Base-by-base conservation (phyloP, 2,888 invertebrate genomes). In the Pocota personata region DNA sequence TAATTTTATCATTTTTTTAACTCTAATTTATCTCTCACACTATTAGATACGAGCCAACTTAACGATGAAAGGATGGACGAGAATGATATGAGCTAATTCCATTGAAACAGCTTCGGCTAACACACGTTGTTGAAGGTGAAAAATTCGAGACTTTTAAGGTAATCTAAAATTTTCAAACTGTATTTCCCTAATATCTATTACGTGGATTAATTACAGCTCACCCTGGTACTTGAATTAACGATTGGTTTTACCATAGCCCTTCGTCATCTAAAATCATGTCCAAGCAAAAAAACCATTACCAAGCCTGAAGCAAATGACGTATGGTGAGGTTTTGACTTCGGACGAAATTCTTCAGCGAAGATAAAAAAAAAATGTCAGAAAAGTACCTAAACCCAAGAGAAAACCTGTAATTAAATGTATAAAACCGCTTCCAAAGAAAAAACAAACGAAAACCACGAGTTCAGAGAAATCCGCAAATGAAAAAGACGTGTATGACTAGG, bases 201-300 rank as follows among this genome's bases (percentile, higher is more conserved):
- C n/a, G n/a, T n/a, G n/a, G n/a, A n/a, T n/a, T n/a, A n/a, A n/a
- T n/a, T n/a, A n/a, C n/a, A n/a, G 24, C 52, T 52, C 12, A n/a
- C 46, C 62, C 24, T 30, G 43, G 30, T 46, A 30, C 46, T 62
- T 62, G 35, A 19, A 48, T 64, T 32, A 48, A 24, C 50, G 37
- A 35, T 35, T 52, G 50, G 52, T 52, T 66, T 50, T 52, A 27
- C n/a, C 21, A 37, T 3, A 50, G 35, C 52, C n/a, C 32, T 37
- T 50, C 35, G 30, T 48, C 71, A 72, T n/a, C n/a, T n/a, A n/a
- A n/a, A n/a, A n/a, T n/a, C n/a, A n/a, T n/a, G n/a, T n/a, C n/a
- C n/a, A 75, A 24, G 52, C 52, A 37, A 64, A 46, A 64, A 64
- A 64, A 32, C 27, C 46, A 12, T 16, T 64, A 14, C 64, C 64